Evolutionary conservation across 2,113 vertebrate species (phyloP), one percentile per base, ranked within the genome.

Genomic region (Steatornis caripensis): DNA sequence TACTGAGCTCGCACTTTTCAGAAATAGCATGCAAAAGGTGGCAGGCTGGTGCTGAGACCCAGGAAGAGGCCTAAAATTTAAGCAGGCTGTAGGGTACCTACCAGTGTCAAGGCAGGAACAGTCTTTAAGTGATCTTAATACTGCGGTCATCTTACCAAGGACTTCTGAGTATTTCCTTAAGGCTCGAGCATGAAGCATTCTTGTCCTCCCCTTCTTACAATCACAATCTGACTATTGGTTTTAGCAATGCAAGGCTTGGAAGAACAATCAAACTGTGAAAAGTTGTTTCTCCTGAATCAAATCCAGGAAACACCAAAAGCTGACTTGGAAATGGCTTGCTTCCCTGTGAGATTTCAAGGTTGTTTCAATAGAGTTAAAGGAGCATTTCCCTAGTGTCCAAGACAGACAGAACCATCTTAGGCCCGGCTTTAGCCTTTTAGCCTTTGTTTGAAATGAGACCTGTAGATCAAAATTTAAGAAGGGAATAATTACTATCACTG

Each of bases 401-500:
- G 58, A 26, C 3, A 9, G 26, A 57, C 36, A 86, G 75, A 89
- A 66, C 46, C 34, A 49, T 68, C 76, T 84, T 57, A 83, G 39
- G 62, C 85, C 51, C 39, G 86, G 57, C 55, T 76, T 77, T 69
- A 61, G 91, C 84, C 80, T 94, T 88, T 93, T 79, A 89, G 57
- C 74, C 83, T 83, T 92, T 16, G 4, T 94, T 84, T 92, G 78
- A 86, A 94, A 89, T 55, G 39, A 96, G 76, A 94, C 55, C 74
- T 62, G 71, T 86, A 91, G 85, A 96, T 97, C 86, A 96, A 74
- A 95, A 92, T 93, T 72, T 91, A 84, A 94, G 80, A 92, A 46
- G 75, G 69, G 72, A 84, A 60, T 97, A 95, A 97, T 97, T 97
- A 90, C 41, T 83, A 74, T 93, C 87, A 93, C 46, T 90, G 95